These are phyloP conservation scores for Luidia sarsii DNA, from an alignment of 53 echinoderm and acorn worm species.

Conservation along the genomic window DNA sequence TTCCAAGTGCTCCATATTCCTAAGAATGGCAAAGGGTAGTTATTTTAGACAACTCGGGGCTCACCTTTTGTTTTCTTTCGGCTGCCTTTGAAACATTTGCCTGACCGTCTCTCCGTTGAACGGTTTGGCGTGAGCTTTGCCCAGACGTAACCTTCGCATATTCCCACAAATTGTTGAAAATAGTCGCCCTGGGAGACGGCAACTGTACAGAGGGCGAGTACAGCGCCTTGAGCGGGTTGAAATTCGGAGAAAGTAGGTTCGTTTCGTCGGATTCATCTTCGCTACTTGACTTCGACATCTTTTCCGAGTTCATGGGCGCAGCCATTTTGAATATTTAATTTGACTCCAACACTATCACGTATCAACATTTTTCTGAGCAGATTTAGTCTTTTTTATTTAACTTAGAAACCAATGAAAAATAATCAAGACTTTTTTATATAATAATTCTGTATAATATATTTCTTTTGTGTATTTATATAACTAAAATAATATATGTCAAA, in stretches of 20 bases:
- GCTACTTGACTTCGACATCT: slow-evolving; percentile 29
- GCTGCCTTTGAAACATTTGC: too few species aligned
- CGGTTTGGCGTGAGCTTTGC: too few species aligned
- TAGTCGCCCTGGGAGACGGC: slow-evolving; percentile 64
- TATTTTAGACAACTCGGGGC: too few species aligned
- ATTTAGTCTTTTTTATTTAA: too few species aligned
- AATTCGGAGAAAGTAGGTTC: slow-evolving; percentile 74
- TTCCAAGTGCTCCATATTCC: too few species aligned
- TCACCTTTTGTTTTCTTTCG: too few species aligned
- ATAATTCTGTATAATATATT: too few species aligned
- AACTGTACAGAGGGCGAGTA: slow-evolving; percentile 65
- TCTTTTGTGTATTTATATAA: neutral
- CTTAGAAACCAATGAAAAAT: neutral
- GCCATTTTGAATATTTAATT: slow-evolving; percentile 79
- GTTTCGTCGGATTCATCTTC: slow-evolving; percentile 60
- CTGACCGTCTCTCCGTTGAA: too few species aligned
- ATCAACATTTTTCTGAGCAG: too few species aligned
- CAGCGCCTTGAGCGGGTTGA: slow-evolving; percentile 82
- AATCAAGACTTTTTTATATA: too few species aligned
- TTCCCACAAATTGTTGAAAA: slow-evolving; percentile 75
- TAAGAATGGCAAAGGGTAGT: too few species aligned
- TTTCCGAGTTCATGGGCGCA: slow-evolving; percentile 63
- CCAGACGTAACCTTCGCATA: slow-evolving; percentile 70
- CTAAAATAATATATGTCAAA: neutral
- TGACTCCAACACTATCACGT: neutral